phyloP scores from a whole-genome alignment of 2,888 invertebrate genomes.

The Zygothrica quintamaculata region DNA sequence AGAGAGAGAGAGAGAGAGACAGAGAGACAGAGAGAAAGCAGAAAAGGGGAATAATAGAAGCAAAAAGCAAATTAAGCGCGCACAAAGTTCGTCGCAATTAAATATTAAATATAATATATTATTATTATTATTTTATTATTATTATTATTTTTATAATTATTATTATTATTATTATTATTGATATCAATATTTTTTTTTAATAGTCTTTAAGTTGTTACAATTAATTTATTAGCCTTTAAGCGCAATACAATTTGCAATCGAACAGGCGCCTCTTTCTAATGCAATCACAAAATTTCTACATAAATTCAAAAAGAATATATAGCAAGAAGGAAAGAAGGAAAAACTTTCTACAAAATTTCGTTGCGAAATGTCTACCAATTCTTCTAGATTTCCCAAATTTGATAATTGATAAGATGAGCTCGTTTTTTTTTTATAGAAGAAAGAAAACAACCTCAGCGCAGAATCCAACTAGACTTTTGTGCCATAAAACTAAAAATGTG shows the following conservation, averaged over 20 bases:
- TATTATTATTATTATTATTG: constrained; percentile 61
- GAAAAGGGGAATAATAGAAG: too few species aligned
- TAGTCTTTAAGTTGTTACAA: constrained; percentile 73
- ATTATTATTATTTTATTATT: constrained; percentile 32
- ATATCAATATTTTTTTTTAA: constrained; percentile 42
- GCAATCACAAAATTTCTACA: constrained; percentile 28
- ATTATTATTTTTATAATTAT: constrained; percentile 52
- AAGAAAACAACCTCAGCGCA: constrained; percentile 59
- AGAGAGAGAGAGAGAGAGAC: constrained; percentile 10
- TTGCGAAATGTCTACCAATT: constrained; percentile 37
- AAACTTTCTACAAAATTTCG: too few species aligned
- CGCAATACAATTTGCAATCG: constrained; percentile 58
- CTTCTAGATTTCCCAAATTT: constrained; percentile 45
- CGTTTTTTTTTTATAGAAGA: too few species aligned
- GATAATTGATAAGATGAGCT: constrained; percentile 19
- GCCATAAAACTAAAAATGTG: constrained; percentile 70
- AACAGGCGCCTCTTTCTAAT: constrained; percentile 40
- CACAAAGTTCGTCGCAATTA: constrained; percentile 57
- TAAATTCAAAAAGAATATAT: constrained; percentile 8
- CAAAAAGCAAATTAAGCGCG: constrained; percentile 40
- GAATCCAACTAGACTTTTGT: constrained; percentile 73
- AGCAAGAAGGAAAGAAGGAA: constrained; percentile 25
- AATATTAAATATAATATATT: constrained; percentile 57
- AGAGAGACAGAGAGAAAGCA: constrained; percentile 3
- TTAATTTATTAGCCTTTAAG: constrained; percentile 71